Percentiles rank a stretch among this genome's conserved stretches.
phyloP scores from a whole-genome alignment of 2,888 invertebrate genomes.

The Odontocolon sp. region DNA sequence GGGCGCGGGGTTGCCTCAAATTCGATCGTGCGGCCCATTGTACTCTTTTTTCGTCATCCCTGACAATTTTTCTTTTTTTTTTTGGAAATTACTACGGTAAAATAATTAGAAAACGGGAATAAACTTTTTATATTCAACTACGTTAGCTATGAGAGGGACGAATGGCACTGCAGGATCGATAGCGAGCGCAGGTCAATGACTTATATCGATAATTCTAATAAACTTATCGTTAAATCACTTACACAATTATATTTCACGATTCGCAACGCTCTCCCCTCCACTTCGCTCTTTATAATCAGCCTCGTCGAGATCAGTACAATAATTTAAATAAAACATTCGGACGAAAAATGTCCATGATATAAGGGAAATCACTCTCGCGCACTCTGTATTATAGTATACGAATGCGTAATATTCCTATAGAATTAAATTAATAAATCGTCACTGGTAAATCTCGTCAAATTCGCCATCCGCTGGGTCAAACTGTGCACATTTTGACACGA shows the following conservation, averaged over 20 bases:
- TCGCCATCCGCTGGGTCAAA: neutral
- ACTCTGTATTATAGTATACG: slow-evolving; percentile 27
- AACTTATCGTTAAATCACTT: slow-evolving; percentile 50
- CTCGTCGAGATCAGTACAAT: slow-evolving; percentile 61
- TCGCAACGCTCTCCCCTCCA: slow-evolving; percentile 22
- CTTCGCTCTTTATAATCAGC: slow-evolving; percentile 47
- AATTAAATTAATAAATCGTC: slow-evolving; percentile 52
- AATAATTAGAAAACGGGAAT: slow-evolving; percentile 26
- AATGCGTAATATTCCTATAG: slow-evolving; percentile 15
- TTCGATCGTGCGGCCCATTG: slow-evolving; percentile 52
- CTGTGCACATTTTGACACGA: slow-evolving; percentile 3
- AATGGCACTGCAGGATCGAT: slow-evolving; percentile 44
- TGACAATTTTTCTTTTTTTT: slow-evolving; percentile 2
- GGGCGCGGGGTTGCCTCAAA: slow-evolving; percentile 31
- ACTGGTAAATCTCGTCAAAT: slow-evolving; percentile 8
- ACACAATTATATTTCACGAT: slow-evolving; percentile 49
- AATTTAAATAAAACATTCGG: slow-evolving; percentile 55
- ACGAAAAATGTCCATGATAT: slow-evolving; percentile 32
- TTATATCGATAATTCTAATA: slow-evolving; percentile 49
- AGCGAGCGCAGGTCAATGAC: slow-evolving; percentile 25
- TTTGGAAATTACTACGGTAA: neutral
- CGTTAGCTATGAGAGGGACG: neutral
- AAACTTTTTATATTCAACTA: slow-evolving; percentile 19
- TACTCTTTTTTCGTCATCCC: neutral
- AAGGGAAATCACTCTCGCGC: slow-evolving; percentile 49